Evolutionary conservation across 2,113 vertebrate genomes (phyloP).

Genomic region (Anseranas semipalmata): DNA sequence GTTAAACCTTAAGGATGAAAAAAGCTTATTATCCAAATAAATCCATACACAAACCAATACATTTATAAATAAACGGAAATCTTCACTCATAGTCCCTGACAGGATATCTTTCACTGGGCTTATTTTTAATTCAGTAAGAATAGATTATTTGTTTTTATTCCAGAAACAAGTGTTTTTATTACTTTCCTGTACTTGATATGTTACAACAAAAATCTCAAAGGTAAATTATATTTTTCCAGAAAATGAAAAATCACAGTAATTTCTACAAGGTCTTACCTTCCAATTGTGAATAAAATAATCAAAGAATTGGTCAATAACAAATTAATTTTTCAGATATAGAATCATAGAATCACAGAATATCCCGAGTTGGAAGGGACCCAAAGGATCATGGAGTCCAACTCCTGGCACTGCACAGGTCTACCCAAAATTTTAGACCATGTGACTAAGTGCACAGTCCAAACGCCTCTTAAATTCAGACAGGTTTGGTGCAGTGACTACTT

Average conservation of each 20-base stretch:
- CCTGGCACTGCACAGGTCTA: too few relatives aligned
- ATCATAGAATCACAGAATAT: too few relatives aligned
- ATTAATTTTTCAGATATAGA: background rate
- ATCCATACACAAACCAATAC: background rate
- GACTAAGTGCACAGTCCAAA: too few relatives aligned
- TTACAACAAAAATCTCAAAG: background rate
- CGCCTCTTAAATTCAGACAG: too few relatives aligned
- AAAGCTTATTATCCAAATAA: background rate
- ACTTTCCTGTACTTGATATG: background rate
- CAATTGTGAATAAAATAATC: background rate
- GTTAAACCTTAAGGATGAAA: background rate
- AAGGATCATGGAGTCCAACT: too few relatives aligned
- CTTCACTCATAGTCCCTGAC: background rate
- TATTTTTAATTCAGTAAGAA: background rate
- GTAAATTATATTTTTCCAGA: background rate
- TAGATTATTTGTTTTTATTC: background rate
- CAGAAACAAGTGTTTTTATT: background rate
- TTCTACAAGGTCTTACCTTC: background rate
- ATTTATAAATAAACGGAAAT: background rate
- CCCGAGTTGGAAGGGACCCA: too few relatives aligned
- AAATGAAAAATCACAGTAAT: background rate
- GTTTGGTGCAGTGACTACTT: too few relatives aligned
- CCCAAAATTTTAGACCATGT: too few relatives aligned
- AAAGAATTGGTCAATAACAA: background rate
- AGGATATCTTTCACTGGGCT: background rate